Evolutionary conservation across 2,797 vertebrate species (phyloP).

Genomic region (Alosa sapidissima): DNA sequence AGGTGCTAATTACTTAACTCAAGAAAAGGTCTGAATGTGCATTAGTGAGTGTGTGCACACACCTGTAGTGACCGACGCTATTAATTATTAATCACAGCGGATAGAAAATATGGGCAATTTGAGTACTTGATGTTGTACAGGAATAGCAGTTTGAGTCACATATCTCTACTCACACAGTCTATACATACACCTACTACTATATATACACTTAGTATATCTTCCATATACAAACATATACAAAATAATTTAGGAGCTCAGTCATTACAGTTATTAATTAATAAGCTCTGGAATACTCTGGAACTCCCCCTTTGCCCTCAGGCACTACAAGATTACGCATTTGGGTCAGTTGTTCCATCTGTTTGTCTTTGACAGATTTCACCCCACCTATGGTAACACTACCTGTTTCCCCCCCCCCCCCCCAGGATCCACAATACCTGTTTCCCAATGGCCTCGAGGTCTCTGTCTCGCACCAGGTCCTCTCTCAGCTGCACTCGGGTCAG

Average conservation of each 20-base stretch:
- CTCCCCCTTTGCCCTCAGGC: not conserved
- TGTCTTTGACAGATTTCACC: not conserved
- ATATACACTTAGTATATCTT: not conserved
- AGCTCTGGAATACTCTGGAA: not conserved
- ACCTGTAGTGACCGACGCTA: constrained; percentile 1
- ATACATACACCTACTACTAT: not conserved
- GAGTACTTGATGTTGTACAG: not conserved
- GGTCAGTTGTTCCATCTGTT: not conserved
- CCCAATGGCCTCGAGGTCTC: constrained; percentile 91
- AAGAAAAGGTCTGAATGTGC: not conserved
- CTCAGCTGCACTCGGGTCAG: constrained; percentile 89
- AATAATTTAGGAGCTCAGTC: not conserved
- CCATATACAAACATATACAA: not conserved
- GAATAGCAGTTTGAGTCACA: not conserved
- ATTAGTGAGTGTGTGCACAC: not conserved
- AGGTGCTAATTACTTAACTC: not conserved
- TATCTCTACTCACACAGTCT: not conserved
- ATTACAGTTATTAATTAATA: not conserved
- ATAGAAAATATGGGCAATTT: constrained; percentile 1
- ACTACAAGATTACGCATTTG: not conserved
- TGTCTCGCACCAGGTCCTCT: constrained; percentile 88
- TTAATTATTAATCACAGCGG: not conserved
- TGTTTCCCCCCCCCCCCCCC: not conserved
- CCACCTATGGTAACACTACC: not conserved
- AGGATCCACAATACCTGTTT: constrained; percentile 83